phyloP scores from a whole-genome alignment of 2,888 invertebrate genomes.

The Tryphoninae sp. region DNA sequence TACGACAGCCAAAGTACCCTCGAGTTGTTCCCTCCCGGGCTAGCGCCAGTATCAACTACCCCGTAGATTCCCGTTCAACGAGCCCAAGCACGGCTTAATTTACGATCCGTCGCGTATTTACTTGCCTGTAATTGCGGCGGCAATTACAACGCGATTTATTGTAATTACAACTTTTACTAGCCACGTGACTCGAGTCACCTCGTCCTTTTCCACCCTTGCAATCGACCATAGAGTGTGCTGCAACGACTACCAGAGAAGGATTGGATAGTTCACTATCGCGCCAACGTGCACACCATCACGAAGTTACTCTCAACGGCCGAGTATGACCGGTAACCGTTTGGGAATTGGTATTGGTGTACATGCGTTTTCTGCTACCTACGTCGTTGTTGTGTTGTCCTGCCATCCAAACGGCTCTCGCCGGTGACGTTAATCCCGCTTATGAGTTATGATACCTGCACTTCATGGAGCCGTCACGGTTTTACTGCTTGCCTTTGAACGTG shows the following conservation, averaged over 20 bases:
- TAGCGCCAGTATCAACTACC: slow-evolving; percentile 16
- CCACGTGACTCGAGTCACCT: slow-evolving; percentile 37
- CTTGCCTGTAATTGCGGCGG: slow-evolving; percentile 72
- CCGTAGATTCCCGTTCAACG: slow-evolving; percentile 17
- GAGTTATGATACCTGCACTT: slow-evolving; percentile 71
- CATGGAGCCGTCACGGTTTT: slow-evolving; percentile 64
- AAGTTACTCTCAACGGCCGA: not conserved
- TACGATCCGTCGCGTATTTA: slow-evolving; percentile 72
- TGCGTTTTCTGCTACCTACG: not conserved
- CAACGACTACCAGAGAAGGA: not conserved
- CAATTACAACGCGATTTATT: slow-evolving; percentile 76
- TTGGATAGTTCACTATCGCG: not conserved
- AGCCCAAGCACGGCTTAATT: slow-evolving; percentile 70
- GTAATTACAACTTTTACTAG: slow-evolving; percentile 75
- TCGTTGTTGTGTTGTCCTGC: slow-evolving; percentile 35
- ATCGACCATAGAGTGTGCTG: not conserved
- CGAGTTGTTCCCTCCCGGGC: slow-evolving; percentile 37
- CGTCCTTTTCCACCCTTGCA: not conserved
- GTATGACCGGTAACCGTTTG: not conserved
- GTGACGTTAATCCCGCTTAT: slow-evolving; percentile 76
- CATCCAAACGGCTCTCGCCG: slow-evolving; percentile 51
- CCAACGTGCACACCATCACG: not conserved
- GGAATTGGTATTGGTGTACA: slow-evolving; percentile 5
- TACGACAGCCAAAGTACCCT: slow-evolving; percentile 51
- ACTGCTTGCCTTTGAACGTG: slow-evolving; percentile 59